A percentile compares a stretch with the other conserved stretches of the same genome.
Evolutionary conservation across 1,140 invertebrate species (phyloP).

Genomic region (Drosophila murphyi): DNA sequence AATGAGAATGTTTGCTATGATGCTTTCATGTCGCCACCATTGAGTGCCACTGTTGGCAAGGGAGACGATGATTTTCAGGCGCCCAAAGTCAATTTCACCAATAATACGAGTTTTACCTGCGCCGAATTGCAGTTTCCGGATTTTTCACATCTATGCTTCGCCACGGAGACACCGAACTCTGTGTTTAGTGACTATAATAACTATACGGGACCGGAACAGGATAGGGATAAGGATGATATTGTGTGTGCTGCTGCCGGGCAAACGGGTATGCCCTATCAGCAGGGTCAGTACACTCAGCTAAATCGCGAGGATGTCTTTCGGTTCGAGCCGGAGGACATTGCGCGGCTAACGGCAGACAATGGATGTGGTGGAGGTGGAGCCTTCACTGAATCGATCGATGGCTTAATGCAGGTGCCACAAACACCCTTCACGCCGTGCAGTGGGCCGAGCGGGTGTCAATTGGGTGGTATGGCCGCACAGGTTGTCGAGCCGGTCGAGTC

Average conservation of each 20-base stretch:
- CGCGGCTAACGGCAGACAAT: conserved; percentile 59
- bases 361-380: neutral
- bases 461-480: conserved; percentile 16
- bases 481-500: conserved; percentile 13
- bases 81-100: neutral
- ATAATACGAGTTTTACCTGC: conserved; percentile 39
- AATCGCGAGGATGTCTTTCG: conserved; percentile 81
- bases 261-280: conserved; percentile 59
- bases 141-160: conserved; percentile 71
- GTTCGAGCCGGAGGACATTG: conserved; percentile 83
- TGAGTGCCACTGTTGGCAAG: conserved; percentile 57
- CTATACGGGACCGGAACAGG: conserved; percentile 49
- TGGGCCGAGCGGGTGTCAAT: conserved; percentile 35
- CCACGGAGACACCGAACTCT: conserved; percentile 79
- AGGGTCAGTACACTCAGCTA: conserved; percentile 71
- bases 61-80: conserved; percentile 46
- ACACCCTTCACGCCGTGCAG: conserved; percentile 71
- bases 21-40: conserved; percentile 71
- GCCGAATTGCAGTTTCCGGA: conserved; percentile 72
- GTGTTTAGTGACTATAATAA: conserved; percentile 68
- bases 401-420: conserved; percentile 48
- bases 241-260: conserved; percentile 55
- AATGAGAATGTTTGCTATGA: conserved; percentile 50
- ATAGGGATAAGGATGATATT: conserved; percentile 65
- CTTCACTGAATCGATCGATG: conserved; percentile 16